Conservation (phyloP, 2,113 vertebrate species). For the Girardinichthys multiradiatus region DNA sequence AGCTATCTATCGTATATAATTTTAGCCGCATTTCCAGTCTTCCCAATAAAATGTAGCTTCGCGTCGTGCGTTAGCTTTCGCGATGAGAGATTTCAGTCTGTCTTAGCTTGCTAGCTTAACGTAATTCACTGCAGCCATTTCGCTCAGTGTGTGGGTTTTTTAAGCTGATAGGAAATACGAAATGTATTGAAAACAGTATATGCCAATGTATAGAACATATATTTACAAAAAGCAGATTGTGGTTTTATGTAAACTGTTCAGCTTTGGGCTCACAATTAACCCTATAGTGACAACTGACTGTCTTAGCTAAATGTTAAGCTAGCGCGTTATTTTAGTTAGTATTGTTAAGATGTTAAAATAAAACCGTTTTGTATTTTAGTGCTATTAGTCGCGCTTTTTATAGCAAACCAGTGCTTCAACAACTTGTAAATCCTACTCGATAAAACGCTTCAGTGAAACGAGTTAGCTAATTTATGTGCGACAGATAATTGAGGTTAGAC, state of each 20-base stretch:
- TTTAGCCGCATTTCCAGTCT: background rate
- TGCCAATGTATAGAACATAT: fast-evolving
- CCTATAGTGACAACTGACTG: background rate
- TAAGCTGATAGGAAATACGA: background rate
- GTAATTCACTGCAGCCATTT: conserved; percentile 30
- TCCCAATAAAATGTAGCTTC: background rate
- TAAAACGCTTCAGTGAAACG: background rate
- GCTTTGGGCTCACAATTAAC: background rate
- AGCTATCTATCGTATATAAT: background rate
- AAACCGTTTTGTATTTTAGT: background rate
- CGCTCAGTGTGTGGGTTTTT: background rate
- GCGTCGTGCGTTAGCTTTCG: background rate
- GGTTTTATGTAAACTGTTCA: background rate
- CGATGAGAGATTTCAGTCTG: background rate
- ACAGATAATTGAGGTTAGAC: background rate
- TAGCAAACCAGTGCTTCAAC: background rate
- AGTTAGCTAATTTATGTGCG: background rate
- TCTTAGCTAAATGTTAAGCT: conserved; percentile 41
- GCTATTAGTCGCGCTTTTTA: fast-evolving
- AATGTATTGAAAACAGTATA: background rate
- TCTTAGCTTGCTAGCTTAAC: conserved; percentile 56
- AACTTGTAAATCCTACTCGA: background rate
- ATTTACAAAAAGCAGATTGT: too few relatives aligned
- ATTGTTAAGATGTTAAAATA: background rate
- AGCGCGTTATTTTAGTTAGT: background rate